Evolutionary conservation across 2,797 vertebrate species (phyloP).

Genomic region (Platyrinchus mystaceus): DNA sequence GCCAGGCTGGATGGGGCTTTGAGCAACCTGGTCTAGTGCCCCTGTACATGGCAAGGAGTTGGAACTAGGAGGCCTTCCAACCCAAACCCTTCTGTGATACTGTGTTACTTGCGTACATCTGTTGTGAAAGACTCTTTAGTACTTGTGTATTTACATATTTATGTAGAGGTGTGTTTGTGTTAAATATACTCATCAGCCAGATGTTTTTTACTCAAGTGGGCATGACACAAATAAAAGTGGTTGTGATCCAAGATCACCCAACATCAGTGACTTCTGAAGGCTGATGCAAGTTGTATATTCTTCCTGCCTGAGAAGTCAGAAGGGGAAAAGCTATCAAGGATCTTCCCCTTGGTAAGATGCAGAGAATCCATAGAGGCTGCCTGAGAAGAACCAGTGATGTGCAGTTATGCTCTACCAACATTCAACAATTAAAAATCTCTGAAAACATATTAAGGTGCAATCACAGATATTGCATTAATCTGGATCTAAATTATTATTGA

Average conservation of each 20-base stretch:
- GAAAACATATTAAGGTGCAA: background rate
- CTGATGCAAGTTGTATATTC: background rate
- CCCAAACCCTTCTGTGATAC: background rate
- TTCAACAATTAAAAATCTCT: background rate
- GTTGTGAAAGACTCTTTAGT: background rate
- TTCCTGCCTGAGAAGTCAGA: background rate
- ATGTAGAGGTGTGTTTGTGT: background rate
- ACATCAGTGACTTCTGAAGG: background rate
- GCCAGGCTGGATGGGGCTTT: background rate
- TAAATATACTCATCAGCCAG: background rate
- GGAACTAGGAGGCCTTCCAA: background rate
- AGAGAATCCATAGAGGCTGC: background rate
- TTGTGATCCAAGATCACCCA: background rate
- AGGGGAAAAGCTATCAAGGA: background rate
- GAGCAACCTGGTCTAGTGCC: background rate
- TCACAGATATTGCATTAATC: background rate
- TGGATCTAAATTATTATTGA: background rate
- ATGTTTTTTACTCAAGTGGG: background rate
- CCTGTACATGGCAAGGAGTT: background rate
- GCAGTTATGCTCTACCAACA: background rate
- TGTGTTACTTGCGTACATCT: background rate
- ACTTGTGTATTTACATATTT: background rate
- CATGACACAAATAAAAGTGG: background rate
- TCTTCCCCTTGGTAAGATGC: background rate
- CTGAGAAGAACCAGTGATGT: background rate